These are phyloP conservation scores for Herminia tarsipennalis DNA, from an alignment of 2,888 invertebrate genomes.

Conservation along the genomic window DNA sequence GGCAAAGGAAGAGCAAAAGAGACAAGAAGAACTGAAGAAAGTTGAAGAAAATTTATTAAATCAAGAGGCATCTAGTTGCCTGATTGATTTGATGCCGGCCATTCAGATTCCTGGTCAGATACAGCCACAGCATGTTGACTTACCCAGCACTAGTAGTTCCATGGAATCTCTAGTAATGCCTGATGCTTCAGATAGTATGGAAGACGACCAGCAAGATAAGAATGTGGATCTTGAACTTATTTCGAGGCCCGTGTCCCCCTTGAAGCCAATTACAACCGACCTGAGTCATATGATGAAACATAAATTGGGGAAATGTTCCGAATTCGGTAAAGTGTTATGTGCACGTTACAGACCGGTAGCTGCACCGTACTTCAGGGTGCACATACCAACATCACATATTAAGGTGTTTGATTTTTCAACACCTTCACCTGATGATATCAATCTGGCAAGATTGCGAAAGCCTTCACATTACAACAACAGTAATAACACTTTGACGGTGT, in stretches of 20 bases:
- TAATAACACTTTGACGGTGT: neutral
- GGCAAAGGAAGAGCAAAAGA: slow-evolving; percentile 51
- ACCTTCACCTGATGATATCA: slow-evolving; percentile 70
- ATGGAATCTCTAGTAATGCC: slow-evolving; percentile 60
- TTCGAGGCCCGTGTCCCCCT: slow-evolving; percentile 31
- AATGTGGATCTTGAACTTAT: neutral
- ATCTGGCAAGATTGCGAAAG: slow-evolving; percentile 58
- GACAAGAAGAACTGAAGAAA: slow-evolving; percentile 56
- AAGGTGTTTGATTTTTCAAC: slow-evolving; percentile 65
- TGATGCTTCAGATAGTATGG: slow-evolving; percentile 7
- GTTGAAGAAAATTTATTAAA: slow-evolving; percentile 56
- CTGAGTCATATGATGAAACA: slow-evolving; percentile 64
- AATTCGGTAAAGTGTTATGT: slow-evolving; percentile 69
- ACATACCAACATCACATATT: slow-evolving; percentile 25
- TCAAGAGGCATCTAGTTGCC: slow-evolving; percentile 53
- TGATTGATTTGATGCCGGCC: slow-evolving; percentile 70
- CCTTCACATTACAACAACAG: slow-evolving; percentile 5
- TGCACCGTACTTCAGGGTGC: slow-evolving; percentile 61
- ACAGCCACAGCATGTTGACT: slow-evolving; percentile 26
- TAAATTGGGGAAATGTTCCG: slow-evolving; percentile 63
- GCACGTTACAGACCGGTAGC: slow-evolving; percentile 61
- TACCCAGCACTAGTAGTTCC: slow-evolving; percentile 58
- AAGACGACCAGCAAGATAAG: neutral
- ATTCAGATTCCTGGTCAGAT: slow-evolving; percentile 48
- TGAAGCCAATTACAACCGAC: slow-evolving; percentile 61